phyloP scores from a whole-genome alignment of 2,113 vertebrate genomes.

The Oophaga pumilio region DNA sequence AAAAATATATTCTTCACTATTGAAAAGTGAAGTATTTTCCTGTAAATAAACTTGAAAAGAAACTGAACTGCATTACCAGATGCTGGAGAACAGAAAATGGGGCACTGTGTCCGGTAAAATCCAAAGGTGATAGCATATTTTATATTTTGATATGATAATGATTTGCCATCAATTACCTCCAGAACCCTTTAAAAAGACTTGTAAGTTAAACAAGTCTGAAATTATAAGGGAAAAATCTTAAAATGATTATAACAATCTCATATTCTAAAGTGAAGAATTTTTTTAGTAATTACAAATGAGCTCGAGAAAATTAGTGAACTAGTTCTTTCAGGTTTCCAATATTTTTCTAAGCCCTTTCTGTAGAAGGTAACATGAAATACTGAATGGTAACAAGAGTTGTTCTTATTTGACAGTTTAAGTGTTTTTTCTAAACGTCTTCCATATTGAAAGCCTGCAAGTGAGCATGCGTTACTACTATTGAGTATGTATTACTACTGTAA shows the following conservation, averaged over 20 bases:
- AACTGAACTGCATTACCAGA: neutral
- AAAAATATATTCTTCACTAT: neutral
- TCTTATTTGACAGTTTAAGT: too few relatives aligned
- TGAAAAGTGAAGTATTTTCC: neutral
- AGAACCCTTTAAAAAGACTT: neutral
- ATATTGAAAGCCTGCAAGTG: too few relatives aligned
- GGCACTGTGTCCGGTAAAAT: neutral
- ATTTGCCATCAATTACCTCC: neutral
- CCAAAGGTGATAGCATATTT: neutral
- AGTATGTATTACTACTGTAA: too few relatives aligned
- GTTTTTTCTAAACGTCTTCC: too few relatives aligned
- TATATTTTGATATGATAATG: neutral
- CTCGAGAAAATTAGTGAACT: neutral
- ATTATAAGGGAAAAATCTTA: neutral
- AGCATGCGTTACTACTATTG: too few relatives aligned
- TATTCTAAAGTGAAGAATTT: neutral
- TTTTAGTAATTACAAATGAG: neutral
- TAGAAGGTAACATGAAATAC: too few relatives aligned
- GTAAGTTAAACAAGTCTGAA: neutral
- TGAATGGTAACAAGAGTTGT: too few relatives aligned
- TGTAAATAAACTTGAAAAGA: neutral
- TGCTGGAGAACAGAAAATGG: neutral
- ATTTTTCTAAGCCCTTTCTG: too few relatives aligned
- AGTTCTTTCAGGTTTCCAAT: too few relatives aligned
- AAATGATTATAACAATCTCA: neutral